Evolutionary conservation across 1,140 invertebrate genomes (phyloP), one percentile per base, ranked within the genome.

Genomic region (Camponotus vicinus): DNA sequence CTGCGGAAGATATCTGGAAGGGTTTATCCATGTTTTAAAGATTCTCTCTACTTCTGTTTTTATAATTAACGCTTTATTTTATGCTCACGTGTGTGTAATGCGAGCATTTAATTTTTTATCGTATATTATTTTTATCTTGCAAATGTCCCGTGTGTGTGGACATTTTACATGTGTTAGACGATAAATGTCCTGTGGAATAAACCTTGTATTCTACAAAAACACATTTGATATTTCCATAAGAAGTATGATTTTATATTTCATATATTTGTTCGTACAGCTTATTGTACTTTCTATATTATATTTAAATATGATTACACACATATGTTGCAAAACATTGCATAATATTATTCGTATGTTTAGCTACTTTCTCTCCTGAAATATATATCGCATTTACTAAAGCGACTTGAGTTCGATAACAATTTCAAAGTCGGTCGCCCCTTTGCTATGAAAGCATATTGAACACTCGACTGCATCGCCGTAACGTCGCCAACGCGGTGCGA

Each of bases 391-490:
- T 27, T 9, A 45, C n/a, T 27, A 15, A 59, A n/a, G 55, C 3
- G 55, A 61, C 37, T 70, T 52, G 9, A 15, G 37, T 59, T 52
- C 15, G 6, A 45, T 34, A 49, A 86, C 88, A 83, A 79, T 93
- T 91, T 90, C 91, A 69, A 92, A 92, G 89, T 89, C 85, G 88
- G 80, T 59, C 66, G 42, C 21, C 63, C 21, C 66, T 21, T 63
- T 55, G 69, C 77, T 86, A 73, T 83, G 85, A 90, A 92, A 93
- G 76, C 89, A 88, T 87, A 91, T 92, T 89, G 87, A 86, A 89
- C 87, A 89, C 79, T 91, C 89, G 86, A 59, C 75, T 71, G 71
- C 69, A 71, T 64, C 82, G 64, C 18, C 34, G 85, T 87, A 45
- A 75, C 80, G 57, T 78, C 86, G 61, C 83, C 69, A 40, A 52